phyloP scores from a whole-genome alignment of 2,888 invertebrate species.

The Tetranychus truncatus region DNA sequence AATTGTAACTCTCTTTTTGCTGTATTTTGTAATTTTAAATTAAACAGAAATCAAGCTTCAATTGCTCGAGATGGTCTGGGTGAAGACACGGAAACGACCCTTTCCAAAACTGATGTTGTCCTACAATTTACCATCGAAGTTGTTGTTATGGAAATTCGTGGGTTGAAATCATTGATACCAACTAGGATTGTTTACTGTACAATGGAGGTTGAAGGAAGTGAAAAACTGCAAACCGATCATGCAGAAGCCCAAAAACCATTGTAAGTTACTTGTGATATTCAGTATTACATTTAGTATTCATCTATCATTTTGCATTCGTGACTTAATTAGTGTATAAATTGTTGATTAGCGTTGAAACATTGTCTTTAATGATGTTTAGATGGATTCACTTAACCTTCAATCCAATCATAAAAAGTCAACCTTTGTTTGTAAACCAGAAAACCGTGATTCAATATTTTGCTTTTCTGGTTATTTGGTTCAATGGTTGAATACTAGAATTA shows the following conservation, averaged over 20 bases:
- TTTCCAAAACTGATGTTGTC: constrained; percentile 95
- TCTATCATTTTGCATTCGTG: background rate
- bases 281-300: background rate
- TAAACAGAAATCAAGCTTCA: constrained; percentile 35
- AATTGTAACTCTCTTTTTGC: background rate
- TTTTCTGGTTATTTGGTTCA: background rate
- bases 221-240: constrained; percentile 96
- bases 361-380: background rate
- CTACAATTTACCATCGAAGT: constrained; percentile 87
- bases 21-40: background rate
- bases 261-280: constrained; percentile 38
- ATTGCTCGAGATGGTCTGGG: constrained; percentile 55
- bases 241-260: constrained; percentile 97
- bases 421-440: background rate
- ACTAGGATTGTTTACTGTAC: constrained; percentile 98
- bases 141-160: constrained; percentile 97
- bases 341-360: background rate
- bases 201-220: constrained; percentile 92
- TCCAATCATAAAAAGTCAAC: background rate
- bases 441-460: background rate
- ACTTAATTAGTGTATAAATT: background rate
- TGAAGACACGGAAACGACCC: constrained; percentile 80
- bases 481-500: background rate
- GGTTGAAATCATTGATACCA: constrained; percentile 81
- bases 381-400: background rate